A percentile compares a stretch with the other conserved stretches of the same genome.
These are phyloP conservation scores for Cinara cedri DNA, from an alignment of 2,888 invertebrate species.

Conservation along the genomic window DNA sequence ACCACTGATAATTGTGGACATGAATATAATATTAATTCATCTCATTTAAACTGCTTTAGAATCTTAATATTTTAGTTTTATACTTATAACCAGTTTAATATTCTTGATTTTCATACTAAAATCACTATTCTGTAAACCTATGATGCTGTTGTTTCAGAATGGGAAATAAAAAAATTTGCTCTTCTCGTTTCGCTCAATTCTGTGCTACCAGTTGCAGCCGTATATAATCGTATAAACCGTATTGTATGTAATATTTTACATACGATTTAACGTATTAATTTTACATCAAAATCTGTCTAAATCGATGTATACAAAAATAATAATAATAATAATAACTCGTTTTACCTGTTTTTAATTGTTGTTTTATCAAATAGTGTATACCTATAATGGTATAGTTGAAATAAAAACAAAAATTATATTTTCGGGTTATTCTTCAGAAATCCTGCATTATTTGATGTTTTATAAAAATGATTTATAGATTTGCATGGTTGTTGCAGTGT, in stretches of 20 bases:
- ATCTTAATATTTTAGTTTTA: too few species aligned
- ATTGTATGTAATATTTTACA: background rate
- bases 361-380: background rate
- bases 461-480: background rate
- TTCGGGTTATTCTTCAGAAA: background rate
- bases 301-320: background rate
- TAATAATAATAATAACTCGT: conserved; percentile 6
- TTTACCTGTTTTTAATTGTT: conserved; percentile 33
- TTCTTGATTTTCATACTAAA: too few species aligned
- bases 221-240: too few species aligned
- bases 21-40: background rate
- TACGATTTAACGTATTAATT: conserved; percentile 1
- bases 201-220: conserved; percentile 1
- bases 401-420: background rate
- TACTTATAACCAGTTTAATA: too few species aligned
- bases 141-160: background rate
- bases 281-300: conserved; percentile 5
- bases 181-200: too few species aligned
- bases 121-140: too few species aligned
- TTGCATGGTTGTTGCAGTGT: too few species aligned
- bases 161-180: background rate
- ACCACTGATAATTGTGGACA: too few species aligned
- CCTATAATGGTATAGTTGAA: background rate
- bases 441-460: too few species aligned
- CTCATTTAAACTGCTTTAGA: too few species aligned